Base-by-base conservation (phyloP, 2,113 vertebrate species). In the Hypanus sabinus region DNA sequence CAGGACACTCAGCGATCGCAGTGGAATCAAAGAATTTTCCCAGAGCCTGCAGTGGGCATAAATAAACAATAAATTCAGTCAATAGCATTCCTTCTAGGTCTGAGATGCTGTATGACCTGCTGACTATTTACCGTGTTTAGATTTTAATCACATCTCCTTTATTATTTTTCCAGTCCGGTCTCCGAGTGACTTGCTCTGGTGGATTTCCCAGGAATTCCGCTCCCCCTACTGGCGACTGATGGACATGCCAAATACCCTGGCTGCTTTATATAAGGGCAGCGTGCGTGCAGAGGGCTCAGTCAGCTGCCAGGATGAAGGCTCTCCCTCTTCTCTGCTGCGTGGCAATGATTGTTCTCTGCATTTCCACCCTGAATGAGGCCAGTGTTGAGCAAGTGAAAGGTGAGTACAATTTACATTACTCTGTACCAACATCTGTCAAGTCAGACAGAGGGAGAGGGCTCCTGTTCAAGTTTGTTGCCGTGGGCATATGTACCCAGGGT, bases 231-330 rank as follows among this genome's bases (percentile, higher is more conserved):
- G 81, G 80, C 9, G 80, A 24, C 1, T 55, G 18, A 55, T 9
- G 2, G 38, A 5, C 0, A 10, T 24, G 38, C 22, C 0, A 1
- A n/a, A 0, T 11, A 3, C 8, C 14, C 33, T 27, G 1, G 46
- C 22, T 3, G 16, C 80, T 83, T 0, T 57, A 3, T 57, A 85
- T 57, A 85, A 85, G 27, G 22, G 81, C n/a, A 24, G 80, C 16
- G 7, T 1, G 22, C 14, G 11, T 22, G 9, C 1, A 0, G 22
- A 5, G 8, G 46, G 22, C 22, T 85, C 20, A 85, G 2, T 27
- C 81, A 27, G 7, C 0, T 24, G 81, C 12, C 81, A 85, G 22
- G 46, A 85, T 85, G 81, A 57, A 11, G 38, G 12, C 81, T 27
- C 20, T 55, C 20, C 81, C 81, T 27, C 38, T 85, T 22, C 81